Conservation (phyloP, 2,113 vertebrate species). For the Eurystomus gularis region DNA sequence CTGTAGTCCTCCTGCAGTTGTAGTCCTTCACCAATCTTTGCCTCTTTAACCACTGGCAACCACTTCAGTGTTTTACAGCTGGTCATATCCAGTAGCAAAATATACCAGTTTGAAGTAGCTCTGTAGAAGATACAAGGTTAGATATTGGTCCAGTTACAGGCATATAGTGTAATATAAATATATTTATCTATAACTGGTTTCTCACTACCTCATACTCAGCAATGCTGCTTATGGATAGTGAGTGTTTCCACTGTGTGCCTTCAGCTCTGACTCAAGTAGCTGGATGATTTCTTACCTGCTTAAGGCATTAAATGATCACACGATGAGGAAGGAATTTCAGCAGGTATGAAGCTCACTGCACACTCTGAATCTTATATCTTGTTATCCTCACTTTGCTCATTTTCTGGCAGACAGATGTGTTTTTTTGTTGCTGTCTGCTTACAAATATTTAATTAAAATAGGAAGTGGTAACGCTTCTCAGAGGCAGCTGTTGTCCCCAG, state of each 20-base stretch:
- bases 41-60: not conserved
- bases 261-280: not conserved
- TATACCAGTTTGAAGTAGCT: not conserved
- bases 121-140: not conserved
- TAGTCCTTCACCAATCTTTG: not conserved
- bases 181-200: not conserved
- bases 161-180: not conserved
- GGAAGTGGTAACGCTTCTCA: not conserved
- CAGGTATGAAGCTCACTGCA: not conserved
- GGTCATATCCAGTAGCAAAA: not conserved
- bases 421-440: not conserved
- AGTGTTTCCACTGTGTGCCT: not conserved
- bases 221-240: not conserved
- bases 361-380: not conserved
- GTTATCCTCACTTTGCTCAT: not conserved
- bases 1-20: not conserved
- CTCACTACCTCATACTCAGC: not conserved
- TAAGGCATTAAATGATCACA: not conserved
- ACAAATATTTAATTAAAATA: slow-evolving; percentile 22
- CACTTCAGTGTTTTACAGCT: not conserved
- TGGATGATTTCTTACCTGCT: not conserved
- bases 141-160: not conserved
- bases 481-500: not conserved
- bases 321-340: not conserved
- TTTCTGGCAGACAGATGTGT: slow-evolving; percentile 21